Evolutionary conservation across 2,888 invertebrate species (phyloP).

Genomic region (Halictus ligatus): DNA sequence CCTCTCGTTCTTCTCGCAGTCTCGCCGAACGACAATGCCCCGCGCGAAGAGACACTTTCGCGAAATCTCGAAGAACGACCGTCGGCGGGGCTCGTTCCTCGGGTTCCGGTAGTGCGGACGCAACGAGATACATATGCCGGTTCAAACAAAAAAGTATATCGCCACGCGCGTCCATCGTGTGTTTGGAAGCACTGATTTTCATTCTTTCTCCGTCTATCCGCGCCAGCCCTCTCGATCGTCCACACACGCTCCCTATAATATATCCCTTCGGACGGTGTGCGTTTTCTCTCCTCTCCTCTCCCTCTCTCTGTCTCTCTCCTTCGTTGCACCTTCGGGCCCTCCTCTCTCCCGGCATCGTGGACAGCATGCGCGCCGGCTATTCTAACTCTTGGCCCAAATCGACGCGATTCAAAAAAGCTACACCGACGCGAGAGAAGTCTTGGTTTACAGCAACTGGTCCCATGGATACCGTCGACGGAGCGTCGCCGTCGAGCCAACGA

Average conservation of each 20-base stretch:
- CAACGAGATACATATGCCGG: not conserved
- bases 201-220: not conserved
- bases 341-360: conserved; percentile 18
- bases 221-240: not conserved
- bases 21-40: not conserved
- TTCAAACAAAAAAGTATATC: conserved; percentile 8
- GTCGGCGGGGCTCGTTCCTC: not conserved
- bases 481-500: conserved; percentile 43
- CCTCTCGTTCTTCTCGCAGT: not conserved
- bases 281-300: not conserved
- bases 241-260: not conserved
- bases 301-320: not conserved
- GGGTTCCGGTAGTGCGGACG: not conserved
- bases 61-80: conserved; percentile 33
- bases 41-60: conserved; percentile 17
- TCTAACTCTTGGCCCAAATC: not conserved
- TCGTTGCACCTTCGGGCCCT: conserved; percentile 3
- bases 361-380: conserved; percentile 53
- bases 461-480: conserved; percentile 56
- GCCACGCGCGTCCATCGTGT: conserved; percentile 46
- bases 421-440: conserved; percentile 43
- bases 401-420: conserved; percentile 33
- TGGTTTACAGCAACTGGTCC: conserved; percentile 63
- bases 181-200: conserved; percentile 71
- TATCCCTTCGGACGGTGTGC: not conserved